phyloP scores from a whole-genome alignment of 2,888 invertebrate genomes.

The Acronicta aceris region DNA sequence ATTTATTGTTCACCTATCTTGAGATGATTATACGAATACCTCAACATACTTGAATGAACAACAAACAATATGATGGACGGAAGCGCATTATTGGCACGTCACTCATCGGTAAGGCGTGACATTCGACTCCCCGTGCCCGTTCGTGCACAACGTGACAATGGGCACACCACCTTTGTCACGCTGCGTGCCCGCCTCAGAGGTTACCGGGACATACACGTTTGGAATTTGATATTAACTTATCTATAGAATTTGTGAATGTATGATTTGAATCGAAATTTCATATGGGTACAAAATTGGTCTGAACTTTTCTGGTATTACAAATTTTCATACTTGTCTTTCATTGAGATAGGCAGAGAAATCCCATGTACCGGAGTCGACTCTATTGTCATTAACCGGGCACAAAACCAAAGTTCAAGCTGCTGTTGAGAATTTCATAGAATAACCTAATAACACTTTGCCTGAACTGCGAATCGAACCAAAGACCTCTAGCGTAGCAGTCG shows the following conservation, averaged over 20 bases:
- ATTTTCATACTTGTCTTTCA: too few relatives aligned
- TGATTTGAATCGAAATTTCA: slow-evolving; percentile 36
- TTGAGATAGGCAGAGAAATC: too few relatives aligned
- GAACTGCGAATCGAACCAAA: too few relatives aligned
- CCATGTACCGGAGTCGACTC: too few relatives aligned
- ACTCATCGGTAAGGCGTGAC: slow-evolving; percentile 8
- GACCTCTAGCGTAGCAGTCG: too few relatives aligned
- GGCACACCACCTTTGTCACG: slow-evolving; percentile 7
- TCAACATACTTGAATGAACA: not conserved
- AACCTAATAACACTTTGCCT: too few relatives aligned
- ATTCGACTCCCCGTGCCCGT: slow-evolving; percentile 9
- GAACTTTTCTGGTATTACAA: not conserved
- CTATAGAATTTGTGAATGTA: slow-evolving; percentile 24
- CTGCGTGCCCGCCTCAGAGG: slow-evolving; percentile 10
- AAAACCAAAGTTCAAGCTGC: too few relatives aligned
- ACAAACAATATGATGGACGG: slow-evolving; percentile 2
- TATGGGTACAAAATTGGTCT: not conserved
- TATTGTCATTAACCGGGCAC: too few relatives aligned
- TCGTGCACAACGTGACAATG: slow-evolving; percentile 20
- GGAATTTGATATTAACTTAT: slow-evolving; percentile 48
- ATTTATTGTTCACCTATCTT: too few relatives aligned
- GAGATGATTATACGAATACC: not conserved
- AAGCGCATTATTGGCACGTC: slow-evolving; percentile 14
- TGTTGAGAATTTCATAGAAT: too few relatives aligned
- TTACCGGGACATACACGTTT: slow-evolving; percentile 17